phyloP scores from a whole-genome alignment of 2,797 vertebrate species.

The Lagocephalus sceleratus region DNA sequence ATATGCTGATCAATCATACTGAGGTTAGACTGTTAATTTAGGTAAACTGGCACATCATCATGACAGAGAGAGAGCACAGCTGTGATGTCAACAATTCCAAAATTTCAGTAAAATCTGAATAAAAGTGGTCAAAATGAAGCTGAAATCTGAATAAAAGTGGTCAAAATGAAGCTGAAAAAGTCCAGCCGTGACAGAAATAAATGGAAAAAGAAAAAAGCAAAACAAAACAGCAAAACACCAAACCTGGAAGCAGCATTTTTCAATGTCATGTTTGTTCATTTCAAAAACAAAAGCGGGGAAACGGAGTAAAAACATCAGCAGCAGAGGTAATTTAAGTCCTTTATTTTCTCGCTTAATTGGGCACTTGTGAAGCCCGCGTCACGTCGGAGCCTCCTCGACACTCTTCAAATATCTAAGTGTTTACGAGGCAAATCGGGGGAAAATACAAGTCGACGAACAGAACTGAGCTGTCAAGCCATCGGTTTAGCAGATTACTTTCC shows the following conservation, averaged over 20 bases:
- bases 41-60: conserved; percentile 19
- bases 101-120: too few species aligned
- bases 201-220: conserved; percentile 6
- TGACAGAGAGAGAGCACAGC: conserved; percentile 1
- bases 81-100: too few species aligned
- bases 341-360: conserved; percentile 52
- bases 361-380: conserved; percentile 26
- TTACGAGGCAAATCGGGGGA: conserved; percentile 33
- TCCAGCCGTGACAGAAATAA: conserved; percentile 18
- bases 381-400: conserved; percentile 48
- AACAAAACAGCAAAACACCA: conserved; percentile 25
- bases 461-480: conserved; percentile 68
- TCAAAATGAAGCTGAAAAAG: conserved; percentile 31
- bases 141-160: conserved; percentile 9
- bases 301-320: conserved; percentile 8
- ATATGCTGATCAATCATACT: too few species aligned
- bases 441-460: conserved; percentile 56
- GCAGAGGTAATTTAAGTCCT: conserved; percentile 47
- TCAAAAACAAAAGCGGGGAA: background rate
- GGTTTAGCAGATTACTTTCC: conserved; percentile 60
- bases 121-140: conserved; percentile 14
- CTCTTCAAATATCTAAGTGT: conserved; percentile 54
- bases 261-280: conserved; percentile 19
- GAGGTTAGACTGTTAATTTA: conserved; percentile 11
- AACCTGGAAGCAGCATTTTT: conserved; percentile 27